Evolutionary conservation across 2,113 vertebrate species (phyloP), one percentile per base, ranked within the genome.

Genomic region (Sceloporus undulatus): DNA sequence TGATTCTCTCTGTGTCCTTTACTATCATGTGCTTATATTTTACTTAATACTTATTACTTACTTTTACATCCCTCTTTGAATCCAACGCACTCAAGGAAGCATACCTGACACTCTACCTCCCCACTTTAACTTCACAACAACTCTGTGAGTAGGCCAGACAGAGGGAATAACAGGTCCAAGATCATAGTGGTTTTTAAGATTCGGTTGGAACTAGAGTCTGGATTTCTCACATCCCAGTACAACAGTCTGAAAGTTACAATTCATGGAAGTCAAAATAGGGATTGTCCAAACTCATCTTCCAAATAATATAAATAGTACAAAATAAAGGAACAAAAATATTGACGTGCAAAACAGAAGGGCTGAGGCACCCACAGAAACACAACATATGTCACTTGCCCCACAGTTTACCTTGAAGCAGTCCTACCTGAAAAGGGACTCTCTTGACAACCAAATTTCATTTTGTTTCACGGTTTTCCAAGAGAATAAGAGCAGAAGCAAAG

Each of bases 371-470:
- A 23, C 34, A 38, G 8, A 71, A 68, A 86, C 9, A 59, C 62
- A 79, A 65, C 40, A 25, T 25, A 56, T 1, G 13, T 68, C 76
- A n/a, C 11, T 52, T 34, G 27, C 14, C 70, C 21, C 23, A 9
- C 10, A 68, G 18, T 10, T 27, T 38, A 65, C 65, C 40, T 66
- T 78, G 27, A 48, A 79, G 52, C 42, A 52, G 9, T 89, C 94
- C 1, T 96, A 99, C 99, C 98, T 98, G 97, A 99, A 99, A 1
- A 99, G 97, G 16, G 98, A 97, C 94, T 99, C 99, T 91, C 99
- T 96, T 7, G 98, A 99, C 29, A 98, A 96, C 98, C 99, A 99
- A 87, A 98, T 98, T 80, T 98, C 97, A 1, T 98, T 99, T 97
- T 99, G 99, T 79, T 97, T 97, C 93, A 99, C 94, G 0, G 98